A percentile compares a stretch with the other conserved stretches of the same genome.
Conservation (phyloP, 2,797 vertebrate genomes). For the Cuniculus paca region DNA sequence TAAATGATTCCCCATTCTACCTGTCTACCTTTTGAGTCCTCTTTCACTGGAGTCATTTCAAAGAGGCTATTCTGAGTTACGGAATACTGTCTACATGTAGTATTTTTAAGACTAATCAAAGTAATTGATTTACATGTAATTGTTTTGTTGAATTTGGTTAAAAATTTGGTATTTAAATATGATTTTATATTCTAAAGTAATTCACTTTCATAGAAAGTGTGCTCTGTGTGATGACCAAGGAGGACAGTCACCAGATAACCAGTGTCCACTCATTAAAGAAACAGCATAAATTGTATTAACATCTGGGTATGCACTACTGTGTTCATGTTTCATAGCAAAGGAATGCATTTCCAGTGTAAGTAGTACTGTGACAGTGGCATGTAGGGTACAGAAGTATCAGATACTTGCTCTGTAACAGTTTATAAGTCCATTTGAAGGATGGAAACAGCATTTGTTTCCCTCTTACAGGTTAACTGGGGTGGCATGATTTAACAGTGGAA, state of each 20-base stretch:
- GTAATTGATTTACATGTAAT: constrained; percentile 41
- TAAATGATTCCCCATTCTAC: constrained; percentile 25
- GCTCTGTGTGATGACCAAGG: not conserved
- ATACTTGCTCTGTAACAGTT: not conserved
- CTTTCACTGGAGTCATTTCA: constrained; percentile 65
- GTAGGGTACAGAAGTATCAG: not conserved
- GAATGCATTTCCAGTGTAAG: not conserved
- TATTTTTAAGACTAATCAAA: not conserved
- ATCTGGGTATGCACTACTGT: not conserved
- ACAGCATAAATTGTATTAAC: not conserved
- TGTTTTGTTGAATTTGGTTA: constrained; percentile 14
- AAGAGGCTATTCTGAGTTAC: constrained; percentile 38
- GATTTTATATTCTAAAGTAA: not conserved
- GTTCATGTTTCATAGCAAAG: not conserved
- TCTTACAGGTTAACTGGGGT: constrained; percentile 29
- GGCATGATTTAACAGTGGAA: not conserved
- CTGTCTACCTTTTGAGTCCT: constrained; percentile 35
- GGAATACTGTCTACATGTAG: constrained; percentile 20
- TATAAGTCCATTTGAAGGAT: not conserved
- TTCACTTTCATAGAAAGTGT: constrained; percentile 23
- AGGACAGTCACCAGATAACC: constrained; percentile 27
- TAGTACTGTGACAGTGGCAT: not conserved
- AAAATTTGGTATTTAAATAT: constrained; percentile 28
- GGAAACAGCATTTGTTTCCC: not conserved
- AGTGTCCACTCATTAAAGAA: constrained; percentile 34